Percentiles rank a stretch among this genome's conserved stretches.
These are phyloP conservation scores for Acanthosepion esculentum DNA, from an alignment of 2,888 invertebrate species.

Conservation along the genomic window DNA sequence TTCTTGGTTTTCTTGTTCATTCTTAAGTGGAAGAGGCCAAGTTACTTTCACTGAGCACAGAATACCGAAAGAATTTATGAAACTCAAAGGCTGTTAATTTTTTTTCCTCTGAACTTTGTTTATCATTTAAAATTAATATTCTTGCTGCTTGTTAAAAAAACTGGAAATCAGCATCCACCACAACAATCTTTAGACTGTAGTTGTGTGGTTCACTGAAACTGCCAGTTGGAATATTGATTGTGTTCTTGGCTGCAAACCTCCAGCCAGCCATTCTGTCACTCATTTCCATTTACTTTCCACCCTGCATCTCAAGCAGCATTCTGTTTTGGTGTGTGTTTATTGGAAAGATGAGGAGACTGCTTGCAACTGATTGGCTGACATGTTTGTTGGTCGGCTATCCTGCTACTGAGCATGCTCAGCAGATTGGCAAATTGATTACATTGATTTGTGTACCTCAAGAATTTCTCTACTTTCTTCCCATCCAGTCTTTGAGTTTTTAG, in stretches of 20 bases:
- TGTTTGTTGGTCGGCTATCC: background rate
- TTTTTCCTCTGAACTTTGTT: too few species aligned
- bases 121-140: too few species aligned
- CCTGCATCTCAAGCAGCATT: background rate
- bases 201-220: background rate
- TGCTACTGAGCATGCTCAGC: conserved; percentile 23
- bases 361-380: background rate
- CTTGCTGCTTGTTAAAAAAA: too few species aligned
- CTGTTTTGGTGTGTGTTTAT: background rate
- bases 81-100: too few species aligned
- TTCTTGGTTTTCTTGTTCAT: too few species aligned
- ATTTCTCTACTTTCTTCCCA: too few species aligned
- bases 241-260: background rate
- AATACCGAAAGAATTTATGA: too few species aligned
- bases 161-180: background rate
- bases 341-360: background rate
- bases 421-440: background rate
- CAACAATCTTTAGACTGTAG: background rate
- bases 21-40: too few species aligned
- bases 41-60: too few species aligned
- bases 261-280: background rate
- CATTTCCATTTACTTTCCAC: background rate
- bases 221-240: conserved; percentile 8
- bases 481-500: too few species aligned
- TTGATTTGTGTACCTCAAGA: too few species aligned